These are phyloP conservation scores for Episyrphus balteatus DNA, from an alignment of 1,140 invertebrate genomes.

Conservation along the genomic window DNA sequence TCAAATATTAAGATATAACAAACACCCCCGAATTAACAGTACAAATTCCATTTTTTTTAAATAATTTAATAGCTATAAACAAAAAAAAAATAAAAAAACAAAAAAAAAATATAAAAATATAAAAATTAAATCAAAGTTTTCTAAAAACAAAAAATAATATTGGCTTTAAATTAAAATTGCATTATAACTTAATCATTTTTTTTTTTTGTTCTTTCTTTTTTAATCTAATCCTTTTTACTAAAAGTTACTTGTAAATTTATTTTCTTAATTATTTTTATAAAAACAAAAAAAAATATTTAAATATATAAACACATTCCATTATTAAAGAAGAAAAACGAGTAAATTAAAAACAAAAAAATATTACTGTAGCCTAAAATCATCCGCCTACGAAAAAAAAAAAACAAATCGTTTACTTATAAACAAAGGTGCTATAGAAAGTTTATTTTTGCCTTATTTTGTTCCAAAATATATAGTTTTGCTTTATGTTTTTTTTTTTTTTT, in stretches of 20 bases:
- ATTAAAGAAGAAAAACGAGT: not conserved
- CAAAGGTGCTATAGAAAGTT: slow-evolving; percentile 37
- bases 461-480: no score
- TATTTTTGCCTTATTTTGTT: slow-evolving; percentile 16
- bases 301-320: slow-evolving; percentile 7
- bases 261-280: slow-evolving; percentile 4
- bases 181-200: not conserved
- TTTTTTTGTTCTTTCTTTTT: slow-evolving; percentile 8
- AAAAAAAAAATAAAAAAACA: slow-evolving; percentile 7
- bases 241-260: slow-evolving; percentile 4
- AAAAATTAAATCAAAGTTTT: slow-evolving; percentile 1
- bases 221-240: slow-evolving; percentile 8
- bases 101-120: slow-evolving; percentile 7
- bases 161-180: not conserved
- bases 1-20: not conserved
- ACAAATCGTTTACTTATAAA: slow-evolving; percentile 11
- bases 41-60: not conserved
- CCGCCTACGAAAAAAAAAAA: not conserved
- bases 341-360: slow-evolving; percentile 21
- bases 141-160: not conserved
- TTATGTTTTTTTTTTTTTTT: no score
- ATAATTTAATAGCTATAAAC: no score
- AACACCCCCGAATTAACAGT: no score
- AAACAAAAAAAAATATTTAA: not conserved
- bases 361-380: not conserved